A percentile compares a stretch with the other conserved stretches of the same genome.
Conservation (phyloP, 2,113 vertebrate genomes). For the Rhadina sibilatrix region DNA sequence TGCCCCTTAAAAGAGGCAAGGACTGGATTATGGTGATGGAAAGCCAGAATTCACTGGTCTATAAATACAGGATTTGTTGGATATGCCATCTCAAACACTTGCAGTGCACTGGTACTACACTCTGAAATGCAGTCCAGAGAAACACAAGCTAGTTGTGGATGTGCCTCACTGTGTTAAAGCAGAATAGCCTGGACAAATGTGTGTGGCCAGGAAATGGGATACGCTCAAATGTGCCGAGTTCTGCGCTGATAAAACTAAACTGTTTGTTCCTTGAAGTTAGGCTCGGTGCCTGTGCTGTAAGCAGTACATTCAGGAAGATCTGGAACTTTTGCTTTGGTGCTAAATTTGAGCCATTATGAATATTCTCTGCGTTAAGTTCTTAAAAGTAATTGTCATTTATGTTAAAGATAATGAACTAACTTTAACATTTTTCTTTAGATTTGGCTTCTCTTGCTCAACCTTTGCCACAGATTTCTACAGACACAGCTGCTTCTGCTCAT, state of each 20-base stretch:
- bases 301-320: neutral
- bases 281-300: neutral
- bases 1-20: neutral
- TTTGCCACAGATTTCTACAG: constrained; percentile 72
- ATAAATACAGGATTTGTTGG: neutral
- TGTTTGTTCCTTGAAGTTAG: neutral
- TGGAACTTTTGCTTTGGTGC: neutral
- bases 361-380: neutral
- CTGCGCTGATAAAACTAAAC: neutral
- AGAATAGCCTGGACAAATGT: neutral
- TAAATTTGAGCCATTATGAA: neutral
- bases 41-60: neutral
- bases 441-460: constrained; percentile 74
- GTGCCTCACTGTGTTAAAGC: neutral
- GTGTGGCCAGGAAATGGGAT: neutral
- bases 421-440: constrained; percentile 70
- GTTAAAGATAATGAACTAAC: neutral
- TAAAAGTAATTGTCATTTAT: neutral
- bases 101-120: neutral
- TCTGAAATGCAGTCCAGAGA: accelerated
- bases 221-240: neutral
- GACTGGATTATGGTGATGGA: neutral
- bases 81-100: neutral
- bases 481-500: constrained; percentile 70
- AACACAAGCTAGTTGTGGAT: neutral